Evolutionary conservation across 1,140 invertebrate species (phyloP).

Genomic region (Rhagoletis zephyria): DNA sequence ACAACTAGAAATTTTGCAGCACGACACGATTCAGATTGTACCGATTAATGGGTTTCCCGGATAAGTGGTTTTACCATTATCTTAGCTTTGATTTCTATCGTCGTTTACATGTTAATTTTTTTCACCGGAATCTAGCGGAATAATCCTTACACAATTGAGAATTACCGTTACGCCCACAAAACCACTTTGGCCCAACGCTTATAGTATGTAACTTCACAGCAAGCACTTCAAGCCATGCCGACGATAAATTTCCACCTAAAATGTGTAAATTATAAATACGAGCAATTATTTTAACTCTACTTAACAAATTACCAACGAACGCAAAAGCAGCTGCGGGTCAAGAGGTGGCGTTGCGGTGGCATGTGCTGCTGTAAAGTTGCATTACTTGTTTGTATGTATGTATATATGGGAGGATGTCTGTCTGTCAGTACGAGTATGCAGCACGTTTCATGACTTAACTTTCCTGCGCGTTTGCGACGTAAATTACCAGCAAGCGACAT

Average conservation of each 20-base stretch:
- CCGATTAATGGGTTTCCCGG: too few relatives aligned
- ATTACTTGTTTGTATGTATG: not conserved
- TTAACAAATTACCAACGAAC: constrained; percentile 71
- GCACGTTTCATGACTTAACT: constrained; percentile 30
- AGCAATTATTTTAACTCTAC: constrained; percentile 74
- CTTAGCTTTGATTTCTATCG: too few relatives aligned
- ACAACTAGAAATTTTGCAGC: too few relatives aligned
- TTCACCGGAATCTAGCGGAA: too few relatives aligned
- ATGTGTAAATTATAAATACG: constrained; percentile 74
- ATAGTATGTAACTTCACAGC: not conserved
- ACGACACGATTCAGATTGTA: too few relatives aligned
- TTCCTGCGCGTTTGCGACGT: constrained; percentile 45
- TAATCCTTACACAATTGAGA: not conserved
- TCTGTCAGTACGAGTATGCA: not conserved
- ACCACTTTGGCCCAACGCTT: not conserved
- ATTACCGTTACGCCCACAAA: not conserved
- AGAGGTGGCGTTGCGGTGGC: not conserved
- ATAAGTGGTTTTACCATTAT: too few relatives aligned
- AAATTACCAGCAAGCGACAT: constrained; percentile 41
- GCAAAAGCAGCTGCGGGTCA: constrained; percentile 30
- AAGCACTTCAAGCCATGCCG: constrained; percentile 67
- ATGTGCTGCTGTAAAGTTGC: not conserved
- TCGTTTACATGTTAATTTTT: too few relatives aligned
- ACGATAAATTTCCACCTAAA: constrained; percentile 71
- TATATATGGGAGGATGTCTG: too few relatives aligned